Evolutionary conservation across 2,113 vertebrate genomes (phyloP), one percentile per base, ranked within the genome.

Genomic region (Python bivittatus): DNA sequence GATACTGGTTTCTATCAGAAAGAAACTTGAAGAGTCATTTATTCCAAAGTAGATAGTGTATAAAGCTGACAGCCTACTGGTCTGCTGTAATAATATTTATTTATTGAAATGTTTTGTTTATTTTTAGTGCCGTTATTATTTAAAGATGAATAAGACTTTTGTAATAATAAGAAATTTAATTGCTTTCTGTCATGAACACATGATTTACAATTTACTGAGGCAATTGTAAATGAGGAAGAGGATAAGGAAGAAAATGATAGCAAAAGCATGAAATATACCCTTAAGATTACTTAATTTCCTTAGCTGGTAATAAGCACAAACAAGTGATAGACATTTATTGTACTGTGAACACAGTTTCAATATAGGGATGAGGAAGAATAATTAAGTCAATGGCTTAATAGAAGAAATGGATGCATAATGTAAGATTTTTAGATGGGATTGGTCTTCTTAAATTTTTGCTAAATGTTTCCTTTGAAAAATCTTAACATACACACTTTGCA

Each of bases 1-100:
- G 92, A 93, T 87, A 86, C 53, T 29, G 83, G 57, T 48, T 88
- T 90, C 85, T 93, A 86, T 38, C 91, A 83, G 93, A 1, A 84
- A 86, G 86, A 93, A 86, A 25, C 56, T 12, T 91, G 56, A 87
- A 93, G 6, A 88, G 60, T 58, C 58, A 93, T 94, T 33, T 89
- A 90, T 64, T 68, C 85, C 20, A 94, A 94, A 91, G 15, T 52
- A 0, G 72, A 0, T 23, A 86, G 95, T 83, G 11, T 88, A 23
- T 58, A 93, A 72, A 92, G 87, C 10, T 0, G 29, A 86, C 42
- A 88, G 38, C 85, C 91, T 88, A 86, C 60, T 11, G 60, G 27
- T 27, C 88, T 90, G 8, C 20, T 52, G 2, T 4, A 90, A n/a
- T 68, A 68, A 92, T 48, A 92, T 84, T 88, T 90, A 38, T 54